phyloP scores from a whole-genome alignment of 2,113 vertebrate genomes.

The Sinocyclocheilus grahami region DNA sequence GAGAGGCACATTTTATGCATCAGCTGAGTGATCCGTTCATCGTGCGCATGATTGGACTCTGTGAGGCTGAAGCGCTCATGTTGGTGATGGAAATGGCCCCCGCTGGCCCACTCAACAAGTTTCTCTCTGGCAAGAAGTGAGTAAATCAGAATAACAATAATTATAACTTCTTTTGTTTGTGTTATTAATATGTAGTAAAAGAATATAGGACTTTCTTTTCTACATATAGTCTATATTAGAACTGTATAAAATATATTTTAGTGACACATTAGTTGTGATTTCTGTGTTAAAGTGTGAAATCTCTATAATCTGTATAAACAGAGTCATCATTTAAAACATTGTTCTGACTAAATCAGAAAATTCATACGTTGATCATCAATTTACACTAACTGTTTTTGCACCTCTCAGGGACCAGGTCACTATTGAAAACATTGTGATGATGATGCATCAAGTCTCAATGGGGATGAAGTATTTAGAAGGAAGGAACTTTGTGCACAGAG shows the following conservation, averaged over 20 bases:
- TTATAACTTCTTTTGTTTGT: neutral
- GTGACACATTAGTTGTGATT: neutral
- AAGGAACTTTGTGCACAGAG: conserved; percentile 97
- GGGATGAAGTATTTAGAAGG: conserved; percentile 97
- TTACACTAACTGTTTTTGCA: neutral
- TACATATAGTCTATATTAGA: neutral
- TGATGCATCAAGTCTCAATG: conserved; percentile 95
- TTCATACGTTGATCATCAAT: neutral
- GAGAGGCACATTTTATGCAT: conserved; percentile 96
- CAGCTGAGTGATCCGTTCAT: conserved; percentile 94
- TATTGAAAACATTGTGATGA: conserved; percentile 81
- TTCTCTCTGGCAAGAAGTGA: conserved; percentile 83
- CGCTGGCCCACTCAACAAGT: conserved; percentile 90
- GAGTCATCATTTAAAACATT: no score
- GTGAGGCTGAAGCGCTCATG: conserved; percentile 89
- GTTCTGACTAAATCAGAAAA: neutral
- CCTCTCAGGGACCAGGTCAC: conserved; percentile 78
- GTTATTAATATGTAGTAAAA: neutral
- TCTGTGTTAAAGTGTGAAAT: neutral
- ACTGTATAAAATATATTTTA: neutral
- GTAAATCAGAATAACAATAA: conserved; percentile 47
- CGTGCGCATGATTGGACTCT: conserved; percentile 93
- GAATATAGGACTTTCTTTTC: neutral
- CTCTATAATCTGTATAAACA: neutral
- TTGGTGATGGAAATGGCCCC: conserved; percentile 97